Percentiles rank a stretch among this genome's conserved stretches.
Conservation (phyloP, 1,140 invertebrate genomes). For the Diabrotica virgifera region DNA sequence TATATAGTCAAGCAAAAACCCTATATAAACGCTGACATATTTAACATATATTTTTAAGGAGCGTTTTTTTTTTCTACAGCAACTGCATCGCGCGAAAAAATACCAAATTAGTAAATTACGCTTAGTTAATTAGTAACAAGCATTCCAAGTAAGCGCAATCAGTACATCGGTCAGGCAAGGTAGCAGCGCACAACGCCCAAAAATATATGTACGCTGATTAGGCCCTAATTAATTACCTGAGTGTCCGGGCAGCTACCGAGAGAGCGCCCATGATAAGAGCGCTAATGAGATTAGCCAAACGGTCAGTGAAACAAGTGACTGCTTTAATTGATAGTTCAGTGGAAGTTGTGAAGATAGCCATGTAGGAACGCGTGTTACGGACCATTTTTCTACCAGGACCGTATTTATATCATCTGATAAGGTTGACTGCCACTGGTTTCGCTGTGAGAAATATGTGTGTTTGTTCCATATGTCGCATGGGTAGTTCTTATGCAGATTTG, state of each 20-base stretch:
- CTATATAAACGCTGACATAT: too few relatives aligned
- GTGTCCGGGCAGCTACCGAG: conserved; percentile 40
- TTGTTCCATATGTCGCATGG: too few relatives aligned
- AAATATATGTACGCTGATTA: conserved; percentile 40
- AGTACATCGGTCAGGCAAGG: neutral
- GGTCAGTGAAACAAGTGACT: conserved; percentile 30
- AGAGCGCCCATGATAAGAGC: conserved; percentile 42
- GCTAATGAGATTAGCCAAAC: conserved; percentile 45
- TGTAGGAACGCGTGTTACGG: conserved; percentile 37
- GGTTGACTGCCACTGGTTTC: neutral
- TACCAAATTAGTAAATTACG: neutral
- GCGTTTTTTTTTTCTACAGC: too few relatives aligned
- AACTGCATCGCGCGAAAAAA: conserved; percentile 1
- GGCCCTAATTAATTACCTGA: conserved; percentile 45
- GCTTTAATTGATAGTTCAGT: conserved; percentile 41
- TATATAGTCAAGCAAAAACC: too few relatives aligned
- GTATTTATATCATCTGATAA: conserved; percentile 41
- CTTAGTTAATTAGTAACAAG: neutral
- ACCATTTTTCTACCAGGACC: conserved; percentile 28
- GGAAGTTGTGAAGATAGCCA: conserved; percentile 38
- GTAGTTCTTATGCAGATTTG: too few relatives aligned
- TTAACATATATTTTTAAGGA: too few relatives aligned
- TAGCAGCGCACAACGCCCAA: conserved; percentile 19
- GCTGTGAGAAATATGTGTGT: too few relatives aligned
- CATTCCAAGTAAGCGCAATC: neutral